Base-by-base conservation (phyloP, 2,113 vertebrate species). In the Puntigrus tetrazona region DNA sequence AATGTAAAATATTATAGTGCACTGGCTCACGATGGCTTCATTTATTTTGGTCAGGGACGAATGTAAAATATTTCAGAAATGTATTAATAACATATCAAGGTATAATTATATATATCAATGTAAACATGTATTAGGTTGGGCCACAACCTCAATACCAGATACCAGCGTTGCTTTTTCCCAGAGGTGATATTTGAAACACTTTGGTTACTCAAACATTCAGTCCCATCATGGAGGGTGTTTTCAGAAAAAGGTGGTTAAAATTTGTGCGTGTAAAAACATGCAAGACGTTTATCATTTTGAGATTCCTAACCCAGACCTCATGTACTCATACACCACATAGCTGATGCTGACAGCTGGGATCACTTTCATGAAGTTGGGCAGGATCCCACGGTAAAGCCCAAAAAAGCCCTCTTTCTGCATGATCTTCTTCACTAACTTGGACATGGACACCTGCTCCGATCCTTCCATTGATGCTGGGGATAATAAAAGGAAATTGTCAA, bases 361-460 rank as follows among this genome's bases (percentile, higher is more conserved):
- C 85, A 99, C 98, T 75, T 99, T 99, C 97, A 99, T 97, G 92
- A 99, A 99, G 89, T 99, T 99, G 45, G 98, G 98, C 57, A 97
- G 91, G 88, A 99, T 99, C 82, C 98, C 98, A 4, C 97, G 94
- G 86, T 99, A 99, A 81, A 99, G 96, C 91, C 98, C 98, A 55
- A 95, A 86, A 81, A 97, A 85, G 41, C 98, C 98, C 45, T 99
- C 98, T 43, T 96, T 95, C 82, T 95, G 90, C 90, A 99, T 0
- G 74, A 98, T 98, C 87, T 91, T 96, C 92, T 92, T 94, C 88
- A 97, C 95, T 85, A 99, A 95, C 85, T 87, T 86, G 0, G 92
- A 93, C 98, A 99, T 99, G 65, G 91, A 96, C 87, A 96, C 84
- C 87, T 97, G 97, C 65, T 96, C 95, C 1, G 94, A 91, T 87